phyloP scores from a whole-genome alignment of 2,113 vertebrate species.

The Indicator maculatus region DNA sequence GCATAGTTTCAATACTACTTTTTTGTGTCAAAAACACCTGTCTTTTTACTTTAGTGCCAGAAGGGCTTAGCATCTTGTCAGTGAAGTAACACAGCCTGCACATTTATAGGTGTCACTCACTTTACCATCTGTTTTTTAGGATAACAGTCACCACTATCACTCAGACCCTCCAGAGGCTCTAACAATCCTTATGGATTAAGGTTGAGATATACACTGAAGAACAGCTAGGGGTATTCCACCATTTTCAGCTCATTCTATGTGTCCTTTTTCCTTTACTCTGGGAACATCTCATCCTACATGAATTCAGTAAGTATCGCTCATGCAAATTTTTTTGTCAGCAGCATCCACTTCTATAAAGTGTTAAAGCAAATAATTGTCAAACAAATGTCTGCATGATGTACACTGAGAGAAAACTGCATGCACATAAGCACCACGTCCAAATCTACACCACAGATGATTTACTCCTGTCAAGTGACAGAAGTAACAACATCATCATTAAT shows the following conservation, averaged over 20 bases:
- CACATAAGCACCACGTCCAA: neutral
- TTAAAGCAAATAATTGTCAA: slow-evolving; percentile 41
- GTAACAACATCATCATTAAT: neutral
- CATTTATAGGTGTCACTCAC: slow-evolving; percentile 81
- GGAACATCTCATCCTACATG: neutral
- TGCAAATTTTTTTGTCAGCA: neutral
- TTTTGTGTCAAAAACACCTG: slow-evolving; percentile 76
- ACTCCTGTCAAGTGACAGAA: slow-evolving; percentile 3
- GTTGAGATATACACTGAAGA: slow-evolving; percentile 61
- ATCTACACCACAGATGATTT: neutral
- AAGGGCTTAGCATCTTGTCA: slow-evolving; percentile 80
- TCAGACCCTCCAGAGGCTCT: slow-evolving; percentile 69
- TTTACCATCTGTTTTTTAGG: slow-evolving; percentile 78
- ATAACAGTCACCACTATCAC: slow-evolving; percentile 76
- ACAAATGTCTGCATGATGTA: neutral
- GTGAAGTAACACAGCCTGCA: slow-evolving; percentile 75
- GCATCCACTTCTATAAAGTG: slow-evolving; percentile 14
- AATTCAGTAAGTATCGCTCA: neutral
- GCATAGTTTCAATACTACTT: slow-evolving; percentile 70
- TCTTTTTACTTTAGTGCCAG: slow-evolving; percentile 77
- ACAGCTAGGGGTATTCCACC: slow-evolving; percentile 31
- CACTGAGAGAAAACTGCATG: neutral
- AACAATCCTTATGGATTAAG: slow-evolving; percentile 68
- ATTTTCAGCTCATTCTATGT: slow-evolving; percentile 28
- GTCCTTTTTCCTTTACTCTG: slow-evolving; percentile 38